A percentile compares a stretch with the other conserved stretches of the same genome.
These are phyloP conservation scores for Thelaira solivaga DNA, from an alignment of 2,888 invertebrate species.

Conservation along the genomic window DNA sequence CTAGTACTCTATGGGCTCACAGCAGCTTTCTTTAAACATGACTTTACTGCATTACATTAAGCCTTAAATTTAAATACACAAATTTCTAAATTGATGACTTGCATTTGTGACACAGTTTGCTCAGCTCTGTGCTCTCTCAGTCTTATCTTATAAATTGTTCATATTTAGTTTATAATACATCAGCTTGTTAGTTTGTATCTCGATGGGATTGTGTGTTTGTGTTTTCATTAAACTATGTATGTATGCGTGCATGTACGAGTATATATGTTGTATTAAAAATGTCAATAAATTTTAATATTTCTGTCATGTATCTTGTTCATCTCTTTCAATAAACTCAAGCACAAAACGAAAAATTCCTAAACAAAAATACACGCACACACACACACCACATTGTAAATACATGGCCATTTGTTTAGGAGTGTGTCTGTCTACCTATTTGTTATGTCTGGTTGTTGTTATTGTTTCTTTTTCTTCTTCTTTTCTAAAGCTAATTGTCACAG, in stretches of 20 bases:
- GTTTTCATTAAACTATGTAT: slow-evolving; percentile 49
- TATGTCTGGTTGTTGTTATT: slow-evolving; percentile 32
- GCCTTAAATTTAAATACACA: too few relatives aligned
- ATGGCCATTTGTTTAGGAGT: background rate
- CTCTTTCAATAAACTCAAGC: slow-evolving; percentile 47
- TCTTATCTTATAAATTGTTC: background rate
- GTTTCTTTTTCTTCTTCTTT: background rate
- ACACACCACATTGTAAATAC: background rate
- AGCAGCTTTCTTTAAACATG: too few relatives aligned
- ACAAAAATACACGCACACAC: slow-evolving; percentile 5
- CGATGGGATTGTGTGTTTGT: background rate
- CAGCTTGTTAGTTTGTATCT: background rate
- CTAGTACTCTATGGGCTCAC: too few relatives aligned
- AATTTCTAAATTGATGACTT: too few relatives aligned
- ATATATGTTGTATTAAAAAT: slow-evolving; percentile 58
- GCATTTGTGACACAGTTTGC: slow-evolving; percentile 12
- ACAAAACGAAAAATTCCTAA: background rate
- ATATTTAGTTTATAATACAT: slow-evolving; percentile 14
- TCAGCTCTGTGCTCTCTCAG: slow-evolving; percentile 14
- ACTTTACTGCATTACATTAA: too few relatives aligned
- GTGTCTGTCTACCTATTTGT: background rate
- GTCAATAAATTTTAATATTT: slow-evolving; percentile 61
- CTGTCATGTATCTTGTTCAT: slow-evolving; percentile 60
- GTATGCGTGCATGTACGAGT: too few relatives aligned
- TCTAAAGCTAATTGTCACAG: slow-evolving; percentile 67